phyloP scores from a whole-genome alignment of 2,113 vertebrate species.

The Rhodinocichla rosea region DNA sequence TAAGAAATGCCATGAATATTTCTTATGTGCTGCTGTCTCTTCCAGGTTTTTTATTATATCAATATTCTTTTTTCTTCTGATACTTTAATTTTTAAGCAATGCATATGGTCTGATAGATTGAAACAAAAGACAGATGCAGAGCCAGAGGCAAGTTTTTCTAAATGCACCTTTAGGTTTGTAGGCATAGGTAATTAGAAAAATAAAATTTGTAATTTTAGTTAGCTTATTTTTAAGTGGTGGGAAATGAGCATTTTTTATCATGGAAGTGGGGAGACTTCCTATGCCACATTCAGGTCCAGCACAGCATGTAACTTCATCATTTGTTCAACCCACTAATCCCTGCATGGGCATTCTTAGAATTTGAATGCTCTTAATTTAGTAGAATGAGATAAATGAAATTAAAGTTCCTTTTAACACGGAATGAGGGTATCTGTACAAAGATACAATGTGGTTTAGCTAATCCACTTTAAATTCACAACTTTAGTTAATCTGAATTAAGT shows the following conservation, averaged over 20 bases:
- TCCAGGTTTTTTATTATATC: background rate
- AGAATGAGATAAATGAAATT: constrained; percentile 11
- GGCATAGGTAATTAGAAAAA: background rate
- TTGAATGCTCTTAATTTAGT: constrained; percentile 9
- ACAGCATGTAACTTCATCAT: background rate
- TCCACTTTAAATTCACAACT: constrained; percentile 21
- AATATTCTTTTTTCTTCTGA: background rate
- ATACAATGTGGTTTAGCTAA: constrained; percentile 28
- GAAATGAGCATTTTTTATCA: background rate
- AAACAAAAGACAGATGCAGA: background rate
- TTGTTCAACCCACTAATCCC: background rate
- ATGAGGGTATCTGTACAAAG: background rate
- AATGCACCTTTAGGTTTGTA: background rate
- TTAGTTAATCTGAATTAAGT: constrained; percentile 31
- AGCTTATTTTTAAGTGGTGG: background rate
- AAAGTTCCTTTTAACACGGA: constrained; percentile 1
- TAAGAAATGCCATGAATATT: background rate
- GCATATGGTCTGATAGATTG: background rate
- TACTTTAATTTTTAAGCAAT: background rate
- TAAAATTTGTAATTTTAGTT: background rate
- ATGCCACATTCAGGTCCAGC: background rate
- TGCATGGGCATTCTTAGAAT: background rate
- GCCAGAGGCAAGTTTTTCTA: background rate
- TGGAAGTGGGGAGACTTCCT: background rate
- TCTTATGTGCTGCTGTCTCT: background rate